Evolutionary conservation across 23 tunicate species (phyloP), one percentile per base, ranked within the genome.

Genomic region (Clavelina lepadiformis): DNA sequence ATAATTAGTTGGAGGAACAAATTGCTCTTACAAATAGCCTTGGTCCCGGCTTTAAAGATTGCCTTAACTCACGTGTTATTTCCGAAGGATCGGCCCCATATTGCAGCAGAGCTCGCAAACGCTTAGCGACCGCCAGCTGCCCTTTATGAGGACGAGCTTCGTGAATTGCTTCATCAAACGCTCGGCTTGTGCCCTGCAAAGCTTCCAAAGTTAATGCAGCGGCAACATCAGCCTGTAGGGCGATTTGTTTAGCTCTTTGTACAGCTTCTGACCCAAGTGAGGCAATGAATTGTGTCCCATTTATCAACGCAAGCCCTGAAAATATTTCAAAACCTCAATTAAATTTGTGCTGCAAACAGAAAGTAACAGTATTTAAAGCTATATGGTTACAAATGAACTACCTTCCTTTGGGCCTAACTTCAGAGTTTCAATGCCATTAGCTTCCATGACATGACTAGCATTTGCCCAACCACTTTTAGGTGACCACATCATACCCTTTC

Each of bases 401-500:
- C 93, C 98, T 79, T 93, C 98, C 79, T 93, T 93, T 5, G 98
- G 69, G 0, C 31, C 37, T 0, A 93, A 36, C 24, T 68, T 57
- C 63, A 93, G 53, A 3, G 75, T 63, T 32, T 68, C 57, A 46
- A 84, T 78, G 3, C 49, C 71, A 31, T 78, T 46, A 30, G 88
- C 82, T 44, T 74, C 78, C 31, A 93, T 32, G 22, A 93, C 94
- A 21, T 58, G 52, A 3, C 50, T 32, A 3, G 93, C 98, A 44
- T 73, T 74, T 3, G 87, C 74, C 92, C 87, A 78, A 27, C 98
- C 98, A 30, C 88, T 85, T 18, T 67, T 49, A 2, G 93, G 93
- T 1, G 87, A 78, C 98, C 98, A 93, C 98, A 93, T 93, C 38
- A 74, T 66, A 31, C 98, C 98, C 71, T 93, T 74, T 15, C 98